Base-by-base conservation (phyloP, 2,113 vertebrate genomes). In the Carlito syrichta region DNA sequence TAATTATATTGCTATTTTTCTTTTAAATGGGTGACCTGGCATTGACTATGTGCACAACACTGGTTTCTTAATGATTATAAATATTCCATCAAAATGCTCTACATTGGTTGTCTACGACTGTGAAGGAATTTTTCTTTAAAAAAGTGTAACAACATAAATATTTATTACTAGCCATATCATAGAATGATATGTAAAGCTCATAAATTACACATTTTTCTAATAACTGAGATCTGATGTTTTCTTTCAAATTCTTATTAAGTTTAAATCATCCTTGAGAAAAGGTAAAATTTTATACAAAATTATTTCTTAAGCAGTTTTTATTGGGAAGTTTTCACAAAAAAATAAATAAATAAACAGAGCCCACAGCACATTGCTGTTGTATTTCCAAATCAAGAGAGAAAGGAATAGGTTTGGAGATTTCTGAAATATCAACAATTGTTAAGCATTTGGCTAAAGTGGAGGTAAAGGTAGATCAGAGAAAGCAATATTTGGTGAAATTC, bases 401-500 rank as follows among this genome's bases (percentile, higher is more conserved):
- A 14, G 2, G 74, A 17, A 43, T 45, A 4, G 12, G 56, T 2
- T 17, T 68, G 16, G 25, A 5, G 3, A 60, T 60, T 92, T 89
- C 56, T 40, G 50, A 30, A 3, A 74, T 74, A 35, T 62, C 43
- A 66, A 27, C 62, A 58, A 86, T 23, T 86, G 14, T 62, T 96
- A 43, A 83, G n/a, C 60, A 63, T 91, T 88, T 94, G 43, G 20
- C 17, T 74, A 66, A 94, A 69, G 6, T 56, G 5, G 14, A 20
- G 11, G 2, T 58, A 76, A 69, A 45, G 48, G 90, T 68, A 54
- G 12, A 83, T 56, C 30, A 78, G 17, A 95, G n/a, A 93, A 91
- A 91, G 86, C 45, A 89, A 25, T 94, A 82, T 86, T 78, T 73
- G 48, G 17, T 85, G 85, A 63, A 82, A 95, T 83, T 77, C 50